Percentiles rank a stretch among this genome's conserved stretches.
Evolutionary conservation across 2,888 invertebrate species (phyloP).

Genomic region (Seladonia tumulorum): DNA sequence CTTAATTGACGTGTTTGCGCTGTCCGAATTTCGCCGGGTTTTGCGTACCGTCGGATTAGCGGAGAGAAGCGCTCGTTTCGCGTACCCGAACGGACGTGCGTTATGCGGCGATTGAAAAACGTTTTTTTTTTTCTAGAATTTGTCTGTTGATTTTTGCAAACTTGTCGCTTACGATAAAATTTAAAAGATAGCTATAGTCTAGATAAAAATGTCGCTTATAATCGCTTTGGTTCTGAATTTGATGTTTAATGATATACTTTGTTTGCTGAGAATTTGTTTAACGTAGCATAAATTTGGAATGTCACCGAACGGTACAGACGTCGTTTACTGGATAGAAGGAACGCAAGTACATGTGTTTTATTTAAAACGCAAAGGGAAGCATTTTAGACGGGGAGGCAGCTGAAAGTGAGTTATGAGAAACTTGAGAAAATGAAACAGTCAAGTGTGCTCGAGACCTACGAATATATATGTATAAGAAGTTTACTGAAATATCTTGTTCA

Average conservation of each 20-base stretch:
- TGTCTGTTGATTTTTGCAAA: too few relatives aligned
- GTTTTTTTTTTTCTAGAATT: too few relatives aligned
- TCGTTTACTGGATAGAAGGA: too few relatives aligned
- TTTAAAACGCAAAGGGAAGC: not conserved
- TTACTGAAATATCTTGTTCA: not conserved
- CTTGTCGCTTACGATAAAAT: too few relatives aligned
- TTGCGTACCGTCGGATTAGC: not conserved
- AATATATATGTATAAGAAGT: not conserved
- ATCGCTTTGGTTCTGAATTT: too few relatives aligned
- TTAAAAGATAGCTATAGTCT: not conserved
- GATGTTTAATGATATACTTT: too few relatives aligned
- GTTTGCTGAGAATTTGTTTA: too few relatives aligned
- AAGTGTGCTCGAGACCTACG: not conserved
- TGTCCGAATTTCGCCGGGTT: not conserved
- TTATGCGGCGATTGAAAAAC: too few relatives aligned
- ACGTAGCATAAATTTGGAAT: too few relatives aligned
- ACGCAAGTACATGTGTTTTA: not conserved
- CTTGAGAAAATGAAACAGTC: conserved; percentile 4
- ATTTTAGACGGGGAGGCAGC: not conserved
- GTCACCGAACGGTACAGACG: too few relatives aligned
- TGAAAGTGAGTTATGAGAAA: conserved; percentile 1
- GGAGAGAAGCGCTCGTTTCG: not conserved
- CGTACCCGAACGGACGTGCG: too few relatives aligned
- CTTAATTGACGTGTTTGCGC: not conserved
- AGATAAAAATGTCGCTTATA: too few relatives aligned